phyloP scores from a whole-genome alignment of 1,140 invertebrate genomes.

The Cotesia vestalis region DNA sequence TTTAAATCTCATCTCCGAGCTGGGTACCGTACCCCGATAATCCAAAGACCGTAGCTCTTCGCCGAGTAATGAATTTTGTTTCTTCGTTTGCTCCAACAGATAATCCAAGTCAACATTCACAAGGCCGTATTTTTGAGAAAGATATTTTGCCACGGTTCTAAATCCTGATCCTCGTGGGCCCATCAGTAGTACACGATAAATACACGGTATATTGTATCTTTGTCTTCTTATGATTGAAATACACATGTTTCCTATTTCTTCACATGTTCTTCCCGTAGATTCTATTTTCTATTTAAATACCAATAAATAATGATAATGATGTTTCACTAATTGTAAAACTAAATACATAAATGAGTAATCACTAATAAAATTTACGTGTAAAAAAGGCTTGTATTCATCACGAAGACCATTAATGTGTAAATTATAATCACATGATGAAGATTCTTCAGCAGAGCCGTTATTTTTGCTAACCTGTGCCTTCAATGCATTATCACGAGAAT shows the following conservation, averaged over 20 bases:
- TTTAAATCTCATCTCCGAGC: constrained; percentile 63
- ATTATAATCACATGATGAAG: too few relatives aligned
- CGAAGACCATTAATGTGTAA: too few relatives aligned
- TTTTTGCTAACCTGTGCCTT: background rate
- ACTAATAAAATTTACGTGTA: constrained; percentile 4
- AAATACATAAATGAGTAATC: background rate
- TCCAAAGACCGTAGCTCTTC: constrained; percentile 60
- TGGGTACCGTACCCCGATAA: constrained; percentile 57
- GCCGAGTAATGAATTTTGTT: constrained; percentile 63
- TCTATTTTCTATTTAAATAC: constrained; percentile 47
- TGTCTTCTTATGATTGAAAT: constrained; percentile 40
- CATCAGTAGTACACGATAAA: constrained; percentile 54
- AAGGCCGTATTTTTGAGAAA: constrained; percentile 51
- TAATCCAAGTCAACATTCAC: constrained; percentile 67
- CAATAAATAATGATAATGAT: constrained; percentile 25
- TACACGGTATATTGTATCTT: constrained; percentile 46
- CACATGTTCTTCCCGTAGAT: constrained; percentile 42
- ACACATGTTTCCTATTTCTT: constrained; percentile 48
- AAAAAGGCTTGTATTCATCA: too few relatives aligned
- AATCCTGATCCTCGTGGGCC: constrained; percentile 50
- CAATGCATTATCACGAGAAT: too few relatives aligned
- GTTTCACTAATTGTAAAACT: background rate
- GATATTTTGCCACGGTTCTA: constrained; percentile 47
- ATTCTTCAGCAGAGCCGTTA: too few relatives aligned
- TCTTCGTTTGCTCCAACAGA: constrained; percentile 63